phyloP scores from a whole-genome alignment of 2,113 vertebrate species.

The Nothoprocta perdicaria region DNA sequence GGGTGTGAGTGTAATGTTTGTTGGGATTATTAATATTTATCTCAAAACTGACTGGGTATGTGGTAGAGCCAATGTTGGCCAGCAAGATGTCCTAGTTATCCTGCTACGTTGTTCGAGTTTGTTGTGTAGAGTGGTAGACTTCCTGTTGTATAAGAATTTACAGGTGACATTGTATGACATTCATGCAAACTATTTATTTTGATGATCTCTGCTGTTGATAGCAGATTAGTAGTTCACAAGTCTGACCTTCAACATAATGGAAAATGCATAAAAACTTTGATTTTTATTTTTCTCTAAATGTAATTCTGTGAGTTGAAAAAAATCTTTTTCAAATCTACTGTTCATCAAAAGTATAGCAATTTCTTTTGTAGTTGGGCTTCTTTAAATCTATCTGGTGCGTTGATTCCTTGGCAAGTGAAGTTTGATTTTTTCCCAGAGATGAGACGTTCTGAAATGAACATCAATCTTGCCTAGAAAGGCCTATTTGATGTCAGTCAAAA shows the following conservation, averaged over 20 bases:
- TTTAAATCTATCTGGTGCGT: neutral
- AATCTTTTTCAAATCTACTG: neutral
- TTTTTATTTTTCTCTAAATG: neutral
- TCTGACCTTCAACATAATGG: neutral
- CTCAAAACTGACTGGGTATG: neutral
- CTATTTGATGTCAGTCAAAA: neutral
- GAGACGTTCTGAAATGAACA: neutral
- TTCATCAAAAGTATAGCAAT: neutral
- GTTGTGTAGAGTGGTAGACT: neutral
- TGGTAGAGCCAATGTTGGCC: neutral
- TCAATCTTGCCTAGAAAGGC: neutral
- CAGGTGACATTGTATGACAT: neutral
- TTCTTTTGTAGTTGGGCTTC: neutral
- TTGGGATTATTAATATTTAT: neutral
- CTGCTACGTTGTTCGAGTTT: accelerated
- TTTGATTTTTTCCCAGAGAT: neutral
- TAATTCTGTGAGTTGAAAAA: neutral
- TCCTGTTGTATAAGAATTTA: neutral
- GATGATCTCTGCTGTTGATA: neutral
- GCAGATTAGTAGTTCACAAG: neutral
- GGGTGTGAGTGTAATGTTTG: neutral
- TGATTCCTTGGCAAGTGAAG: neutral
- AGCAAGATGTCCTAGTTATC: neutral
- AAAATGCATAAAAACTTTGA: neutral
- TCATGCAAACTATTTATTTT: neutral